These are phyloP conservation scores for Drosophila nasuta DNA, from an alignment of 1,140 invertebrate genomes.

Conservation along the genomic window DNA sequence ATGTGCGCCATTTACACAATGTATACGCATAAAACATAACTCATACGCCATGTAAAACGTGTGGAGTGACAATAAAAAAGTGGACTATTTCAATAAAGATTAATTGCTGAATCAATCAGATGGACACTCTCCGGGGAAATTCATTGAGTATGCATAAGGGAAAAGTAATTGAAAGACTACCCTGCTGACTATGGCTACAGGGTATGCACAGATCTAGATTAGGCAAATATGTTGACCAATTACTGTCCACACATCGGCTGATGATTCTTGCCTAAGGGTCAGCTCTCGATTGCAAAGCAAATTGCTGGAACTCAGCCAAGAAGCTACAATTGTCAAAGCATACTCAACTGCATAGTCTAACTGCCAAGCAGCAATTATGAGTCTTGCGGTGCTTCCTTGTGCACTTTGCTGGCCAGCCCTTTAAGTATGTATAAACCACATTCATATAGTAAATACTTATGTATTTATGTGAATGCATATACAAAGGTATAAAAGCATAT, in stretches of 20 bases:
- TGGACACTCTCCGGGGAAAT: background rate
- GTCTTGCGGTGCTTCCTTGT: slow-evolving; percentile 5
- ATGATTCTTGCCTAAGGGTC: background rate
- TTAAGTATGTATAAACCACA: background rate
- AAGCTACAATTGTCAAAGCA: slow-evolving; percentile 1
- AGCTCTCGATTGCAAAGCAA: slow-evolving; percentile 24
- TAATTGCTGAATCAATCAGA: slow-evolving; percentile 12
- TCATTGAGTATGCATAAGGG: background rate
- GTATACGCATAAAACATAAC: background rate
- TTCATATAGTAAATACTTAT: background rate
- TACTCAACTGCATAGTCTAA: too few relatives aligned
- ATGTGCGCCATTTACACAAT: slow-evolving; percentile 9
- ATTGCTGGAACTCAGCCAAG: slow-evolving; percentile 36
- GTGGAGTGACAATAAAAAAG: background rate
- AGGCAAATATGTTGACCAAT: slow-evolving; percentile 25
- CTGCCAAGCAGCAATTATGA: slow-evolving; percentile 12
- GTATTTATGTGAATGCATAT: slow-evolving; percentile 6
- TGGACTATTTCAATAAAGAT: background rate
- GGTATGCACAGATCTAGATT: background rate
- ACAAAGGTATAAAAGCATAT: slow-evolving; percentile 15
- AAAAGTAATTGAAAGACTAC: slow-evolving; percentile 2
- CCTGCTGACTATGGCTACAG: background rate
- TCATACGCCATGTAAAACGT: slow-evolving; percentile 11
- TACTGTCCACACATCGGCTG: slow-evolving; percentile 7
- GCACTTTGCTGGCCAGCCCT: slow-evolving; percentile 1